Evolutionary conservation across 2,888 invertebrate genomes (phyloP), one percentile per base, ranked within the genome.

Genomic region (Biston betularia): DNA sequence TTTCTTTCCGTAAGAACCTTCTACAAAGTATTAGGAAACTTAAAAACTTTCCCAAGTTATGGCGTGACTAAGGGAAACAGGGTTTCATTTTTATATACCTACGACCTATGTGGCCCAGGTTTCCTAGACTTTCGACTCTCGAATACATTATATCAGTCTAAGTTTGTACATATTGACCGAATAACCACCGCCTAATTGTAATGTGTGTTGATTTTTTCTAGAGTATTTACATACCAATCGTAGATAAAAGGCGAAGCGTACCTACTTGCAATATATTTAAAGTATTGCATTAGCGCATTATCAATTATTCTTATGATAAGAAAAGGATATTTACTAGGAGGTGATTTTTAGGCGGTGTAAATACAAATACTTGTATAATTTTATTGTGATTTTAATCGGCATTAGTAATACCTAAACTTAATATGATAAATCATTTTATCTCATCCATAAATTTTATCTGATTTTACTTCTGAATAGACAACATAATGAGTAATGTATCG

Each of bases 371-470:
- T 9, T 38, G 6, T n/a, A 10, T 0, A 40, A 10, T 35, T n/a
- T 52, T 53, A 53, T 38, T 2, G 24, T 24, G 38, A 38, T 53
- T 53, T 53, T 14, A 15, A 14, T 34, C 10, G 15, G 10, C 4
- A 40, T 5, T 15, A 53, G 6, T 1, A 14, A 14, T 14, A 6
- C 24, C 24, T 24, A 24, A 24, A 2, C 24, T 2, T 24, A 24
- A 24, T 46, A 35, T 52, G 52, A 53, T 53, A 53, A 40, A 40
- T 40, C 6, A 15, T 40, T 14, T 53, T 53, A 40, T 40, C 52
- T 7, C 15, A 11, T 6, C 0, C 24, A 14, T 38, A 34, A 12
- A 12, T 48, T 14, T 52, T 52, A 35, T 52, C 35, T 1, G 52
- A 35, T 35, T 52, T 52, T 9, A n/a, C 52, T 10, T 52, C 52